Base-by-base conservation (phyloP, 2,888 invertebrate genomes). In the Rhagium mordax region DNA sequence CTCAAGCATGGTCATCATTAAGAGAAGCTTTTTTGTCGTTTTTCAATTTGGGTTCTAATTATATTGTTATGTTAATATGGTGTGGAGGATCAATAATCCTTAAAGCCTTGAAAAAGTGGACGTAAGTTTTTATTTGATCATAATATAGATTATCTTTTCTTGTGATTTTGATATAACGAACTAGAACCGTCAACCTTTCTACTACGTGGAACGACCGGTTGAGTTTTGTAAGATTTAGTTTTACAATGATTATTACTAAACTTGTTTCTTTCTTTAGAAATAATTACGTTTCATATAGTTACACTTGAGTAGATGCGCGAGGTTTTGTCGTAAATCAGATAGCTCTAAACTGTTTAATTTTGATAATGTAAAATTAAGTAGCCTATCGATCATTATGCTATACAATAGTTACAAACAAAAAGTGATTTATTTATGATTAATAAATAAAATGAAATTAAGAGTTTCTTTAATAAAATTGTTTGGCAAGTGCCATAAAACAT, bases 21-120 rank as follows among this genome's bases (percentile, higher is more conserved):
- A 20, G 18, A 1, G 27, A 10, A 49, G 6, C 16, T 47, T 62
- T 60, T 62, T 62, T 62, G 47, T 62, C 47, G 47, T 13, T 62
- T 33, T 62, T 47, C 61, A 62, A 62, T 62, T 62, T 62, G 20
- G n/a, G 47, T 62, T 48, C 48, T 62, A 62, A 62, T 47, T 62
- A 62, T 47, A 62, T 62, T 47, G 48, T 62, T 62, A 62, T 13
- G 21, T 20, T 47, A 18, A 47, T 20, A 20, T 15, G 20, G 13
- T 29, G 27, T 15, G 61, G 21, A 20, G 2, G n/a, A 24, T 24
- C 20, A 47, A 24, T 47, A 18, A 48, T 18, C 7, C 53, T 48
- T 47, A 18, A 10, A 16, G 18, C 16, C 15, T 3, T 8, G 13
- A n/a, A 47, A 48, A 62, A 18, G 21, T 41, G 10, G 18, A 61